These are phyloP conservation scores for Heliopora coerulea DNA, from an alignment of 92 coral and sea anemone genomes.

Conservation along the genomic window DNA sequence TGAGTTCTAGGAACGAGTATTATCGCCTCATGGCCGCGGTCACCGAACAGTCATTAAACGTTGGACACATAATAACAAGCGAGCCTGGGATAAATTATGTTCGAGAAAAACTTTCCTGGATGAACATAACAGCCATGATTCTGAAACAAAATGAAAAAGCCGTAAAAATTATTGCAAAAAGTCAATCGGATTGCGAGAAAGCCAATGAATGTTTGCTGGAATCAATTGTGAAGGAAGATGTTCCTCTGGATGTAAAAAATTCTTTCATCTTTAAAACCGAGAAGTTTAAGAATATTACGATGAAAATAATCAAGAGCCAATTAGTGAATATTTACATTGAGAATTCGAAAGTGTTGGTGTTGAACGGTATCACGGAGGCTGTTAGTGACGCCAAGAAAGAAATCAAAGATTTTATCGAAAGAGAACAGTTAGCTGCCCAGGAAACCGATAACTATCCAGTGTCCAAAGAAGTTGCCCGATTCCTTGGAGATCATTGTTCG, in stretches of 20 bases:
- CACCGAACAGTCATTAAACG: slow-evolving; percentile 42
- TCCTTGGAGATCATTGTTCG: slow-evolving; percentile 52
- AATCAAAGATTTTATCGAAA: slow-evolving; percentile 27
- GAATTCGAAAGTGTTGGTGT: slow-evolving; percentile 46
- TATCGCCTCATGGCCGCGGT: slow-evolving; percentile 44
- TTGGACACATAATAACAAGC: slow-evolving; percentile 47
- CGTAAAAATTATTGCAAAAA: not conserved
- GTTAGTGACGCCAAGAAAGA: not conserved
- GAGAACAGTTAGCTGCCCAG: slow-evolving; percentile 43
- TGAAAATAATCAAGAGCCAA: not conserved
- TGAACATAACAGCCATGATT: slow-evolving; percentile 35
- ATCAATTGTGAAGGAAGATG: not conserved
- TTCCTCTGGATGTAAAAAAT: not conserved
- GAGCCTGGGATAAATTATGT: slow-evolving; percentile 46
- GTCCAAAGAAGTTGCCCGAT: slow-evolving; percentile 50
- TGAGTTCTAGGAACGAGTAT: slow-evolving; percentile 51
- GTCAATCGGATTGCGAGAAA: not conserved
- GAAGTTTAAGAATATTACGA: not conserved
- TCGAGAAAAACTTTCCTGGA: slow-evolving; percentile 61
- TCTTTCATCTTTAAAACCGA: not conserved
- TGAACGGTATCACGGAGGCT: slow-evolving; percentile 42
- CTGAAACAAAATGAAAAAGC: not conserved
- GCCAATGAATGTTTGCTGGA: not conserved
- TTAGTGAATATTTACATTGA: slow-evolving; percentile 26
- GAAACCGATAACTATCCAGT: slow-evolving; percentile 44